Percentiles rank a stretch among this genome's conserved stretches.
phyloP scores from a whole-genome alignment of 2,888 invertebrate genomes.

The Oasisia sp. region DNA sequence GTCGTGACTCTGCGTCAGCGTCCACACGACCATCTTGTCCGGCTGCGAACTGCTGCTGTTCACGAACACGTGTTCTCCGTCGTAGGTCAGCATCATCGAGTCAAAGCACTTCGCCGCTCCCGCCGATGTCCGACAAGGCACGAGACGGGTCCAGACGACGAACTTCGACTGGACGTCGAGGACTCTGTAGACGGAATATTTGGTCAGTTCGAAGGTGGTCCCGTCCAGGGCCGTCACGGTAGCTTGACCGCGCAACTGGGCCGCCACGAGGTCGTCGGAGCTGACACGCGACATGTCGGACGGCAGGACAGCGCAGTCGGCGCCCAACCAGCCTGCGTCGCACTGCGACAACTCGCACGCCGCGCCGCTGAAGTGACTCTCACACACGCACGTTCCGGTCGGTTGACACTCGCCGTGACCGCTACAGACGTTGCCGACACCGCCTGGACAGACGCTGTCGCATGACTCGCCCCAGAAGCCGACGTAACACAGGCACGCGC shows the following conservation, averaged over 20 bases:
- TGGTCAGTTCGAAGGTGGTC: constrained; percentile 41
- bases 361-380: constrained; percentile 44
- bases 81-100: background rate
- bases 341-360: constrained; percentile 43
- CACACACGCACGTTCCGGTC: constrained; percentile 46
- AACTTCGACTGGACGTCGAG: constrained; percentile 25
- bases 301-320: constrained; percentile 45
- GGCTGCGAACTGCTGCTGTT: background rate
- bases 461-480: constrained; percentile 47
- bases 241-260: constrained; percentile 44
- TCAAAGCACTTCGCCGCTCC: background rate
- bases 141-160: background rate
- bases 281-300: constrained; percentile 23
- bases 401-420: constrained; percentile 44
- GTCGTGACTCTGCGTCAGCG: background rate
- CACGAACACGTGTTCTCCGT: background rate
- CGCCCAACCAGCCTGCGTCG: constrained; percentile 45
- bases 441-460: constrained; percentile 42
- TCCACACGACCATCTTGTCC: constrained; percentile 3
- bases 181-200: constrained; percentile 39
- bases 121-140: background rate
- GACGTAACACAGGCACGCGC: constrained; percentile 38
- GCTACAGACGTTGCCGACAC: constrained; percentile 37
- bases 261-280: constrained; percentile 36
- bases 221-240: constrained; percentile 49